These are phyloP conservation scores for Tor tambroides DNA, from an alignment of 2,113 vertebrate genomes.

Conservation along the genomic window DNA sequence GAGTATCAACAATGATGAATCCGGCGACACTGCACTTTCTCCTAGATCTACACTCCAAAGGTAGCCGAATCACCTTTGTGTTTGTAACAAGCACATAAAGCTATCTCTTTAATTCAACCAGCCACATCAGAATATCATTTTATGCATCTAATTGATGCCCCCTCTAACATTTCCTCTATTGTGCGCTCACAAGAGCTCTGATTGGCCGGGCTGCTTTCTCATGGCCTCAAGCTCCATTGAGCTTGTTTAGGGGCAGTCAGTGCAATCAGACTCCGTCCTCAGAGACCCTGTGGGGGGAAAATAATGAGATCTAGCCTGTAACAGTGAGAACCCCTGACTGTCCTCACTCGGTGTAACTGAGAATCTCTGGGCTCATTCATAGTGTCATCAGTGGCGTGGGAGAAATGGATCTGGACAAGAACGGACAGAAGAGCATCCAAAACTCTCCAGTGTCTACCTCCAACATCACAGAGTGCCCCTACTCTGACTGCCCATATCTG, in stretches of 20 bases:
- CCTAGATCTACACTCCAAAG: slow-evolving; percentile 87
- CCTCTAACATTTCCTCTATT: slow-evolving; percentile 20
- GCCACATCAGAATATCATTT: slow-evolving; percentile 20
- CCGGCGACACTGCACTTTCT: slow-evolving; percentile 61
- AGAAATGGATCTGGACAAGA: slow-evolving; percentile 84
- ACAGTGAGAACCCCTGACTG: slow-evolving; percentile 39
- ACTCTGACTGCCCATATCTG: slow-evolving; percentile 92
- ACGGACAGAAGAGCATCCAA: slow-evolving; percentile 56
- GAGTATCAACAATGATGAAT: slow-evolving; percentile 61
- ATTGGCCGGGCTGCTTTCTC: slow-evolving; percentile 32
- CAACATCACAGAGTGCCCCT: slow-evolving; percentile 72
- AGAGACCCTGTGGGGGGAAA: slow-evolving; percentile 19
- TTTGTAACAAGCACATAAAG: neutral
- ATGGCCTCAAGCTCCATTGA: slow-evolving; percentile 28
- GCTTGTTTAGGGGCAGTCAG: slow-evolving; percentile 44
- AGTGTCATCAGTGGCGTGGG: slow-evolving; percentile 94
- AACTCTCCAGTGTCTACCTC: slow-evolving; percentile 27
- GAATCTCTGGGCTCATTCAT: slow-evolving; percentile 23
- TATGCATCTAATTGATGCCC: slow-evolving; percentile 19
- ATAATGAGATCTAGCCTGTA: slow-evolving; percentile 19
- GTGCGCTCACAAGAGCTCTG: slow-evolving; percentile 34
- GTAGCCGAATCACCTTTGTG: slow-evolving; percentile 65
- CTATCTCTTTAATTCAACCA: neutral
- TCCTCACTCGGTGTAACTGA: slow-evolving; percentile 10
- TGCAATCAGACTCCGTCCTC: slow-evolving; percentile 61